Evolutionary conservation across 2,113 vertebrate genomes (phyloP).

Genomic region (Carlito syrichta): DNA sequence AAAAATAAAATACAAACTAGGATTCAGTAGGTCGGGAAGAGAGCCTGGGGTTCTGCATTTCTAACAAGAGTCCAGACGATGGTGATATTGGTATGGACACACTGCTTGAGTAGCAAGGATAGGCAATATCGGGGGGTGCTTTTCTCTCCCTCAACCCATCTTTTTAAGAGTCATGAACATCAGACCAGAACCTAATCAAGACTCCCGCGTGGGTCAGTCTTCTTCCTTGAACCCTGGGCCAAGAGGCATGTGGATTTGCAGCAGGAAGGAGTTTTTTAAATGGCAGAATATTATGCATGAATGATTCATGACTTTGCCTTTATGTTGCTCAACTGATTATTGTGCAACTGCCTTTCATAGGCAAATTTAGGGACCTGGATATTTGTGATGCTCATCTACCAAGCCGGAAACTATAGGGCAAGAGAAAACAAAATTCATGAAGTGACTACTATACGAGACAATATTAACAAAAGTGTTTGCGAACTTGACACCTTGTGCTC

Average conservation of each 20-base stretch:
- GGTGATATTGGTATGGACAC: background rate
- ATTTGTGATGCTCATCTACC: background rate
- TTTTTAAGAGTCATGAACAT: background rate
- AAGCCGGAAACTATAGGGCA: background rate
- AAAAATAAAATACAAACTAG: background rate
- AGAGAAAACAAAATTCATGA: background rate
- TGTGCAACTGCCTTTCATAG: too few relatives aligned
- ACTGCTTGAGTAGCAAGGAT: rapidly evolving
- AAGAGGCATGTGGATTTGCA: background rate
- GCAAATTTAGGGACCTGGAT: background rate
- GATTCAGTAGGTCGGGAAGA: background rate
- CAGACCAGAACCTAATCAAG: background rate
- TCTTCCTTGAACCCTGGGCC: background rate
- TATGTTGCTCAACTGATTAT: background rate
- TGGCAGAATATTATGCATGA: background rate
- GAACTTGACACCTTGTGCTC: too few relatives aligned
- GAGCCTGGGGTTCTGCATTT: background rate
- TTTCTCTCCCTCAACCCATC: background rate
- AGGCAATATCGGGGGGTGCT: too few relatives aligned
- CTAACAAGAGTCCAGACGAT: background rate
- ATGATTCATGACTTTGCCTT: background rate
- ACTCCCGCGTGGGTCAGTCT: background rate
- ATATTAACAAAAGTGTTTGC: too few relatives aligned
- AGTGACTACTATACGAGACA: too few relatives aligned
- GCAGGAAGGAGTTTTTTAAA: background rate